Conservation (phyloP, 2,888 invertebrate species). For the Pyrochroa serraticornis region DNA sequence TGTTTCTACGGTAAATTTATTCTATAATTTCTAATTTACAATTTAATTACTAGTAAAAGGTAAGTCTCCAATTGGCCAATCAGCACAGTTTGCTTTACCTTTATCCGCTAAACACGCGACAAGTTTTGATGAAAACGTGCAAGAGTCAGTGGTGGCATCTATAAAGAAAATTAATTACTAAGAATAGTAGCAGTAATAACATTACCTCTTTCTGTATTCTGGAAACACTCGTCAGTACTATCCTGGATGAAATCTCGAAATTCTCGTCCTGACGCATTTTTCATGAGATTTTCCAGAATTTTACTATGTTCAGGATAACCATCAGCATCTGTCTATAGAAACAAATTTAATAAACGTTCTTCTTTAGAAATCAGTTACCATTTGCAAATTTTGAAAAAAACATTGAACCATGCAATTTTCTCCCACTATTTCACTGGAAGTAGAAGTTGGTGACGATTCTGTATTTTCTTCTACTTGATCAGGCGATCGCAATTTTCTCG, state of each 20-base stretch:
- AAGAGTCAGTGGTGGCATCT: slow-evolving; percentile 66
- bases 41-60: slow-evolving; percentile 45
- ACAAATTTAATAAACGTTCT: not conserved
- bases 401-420: slow-evolving; percentile 69
- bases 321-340: slow-evolving; percentile 62
- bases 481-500: not conserved
- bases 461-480: not conserved
- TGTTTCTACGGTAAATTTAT: slow-evolving; percentile 56
- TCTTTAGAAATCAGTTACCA: slow-evolving; percentile 63
- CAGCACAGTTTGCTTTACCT: slow-evolving; percentile 75
- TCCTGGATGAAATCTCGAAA: slow-evolving; percentile 73
- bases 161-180: slow-evolving; percentile 38
- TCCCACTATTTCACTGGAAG: slow-evolving; percentile 8
- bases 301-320: slow-evolving; percentile 71
- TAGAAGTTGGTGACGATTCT: not conserved
- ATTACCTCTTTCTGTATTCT: slow-evolving; percentile 47
- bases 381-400: slow-evolving; percentile 70
- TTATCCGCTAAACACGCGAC: slow-evolving; percentile 73
- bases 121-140: slow-evolving; percentile 69
- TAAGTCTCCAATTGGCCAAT: slow-evolving; percentile 68
- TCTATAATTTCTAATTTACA: not conserved
- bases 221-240: slow-evolving; percentile 74
- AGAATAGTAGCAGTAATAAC: not conserved
- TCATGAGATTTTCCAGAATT: slow-evolving; percentile 66
- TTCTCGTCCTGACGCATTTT: slow-evolving; percentile 68